Evolutionary conservation across 2,888 invertebrate genomes (phyloP), one percentile per base, ranked within the genome.

Genomic region (Dioctria linearis): DNA sequence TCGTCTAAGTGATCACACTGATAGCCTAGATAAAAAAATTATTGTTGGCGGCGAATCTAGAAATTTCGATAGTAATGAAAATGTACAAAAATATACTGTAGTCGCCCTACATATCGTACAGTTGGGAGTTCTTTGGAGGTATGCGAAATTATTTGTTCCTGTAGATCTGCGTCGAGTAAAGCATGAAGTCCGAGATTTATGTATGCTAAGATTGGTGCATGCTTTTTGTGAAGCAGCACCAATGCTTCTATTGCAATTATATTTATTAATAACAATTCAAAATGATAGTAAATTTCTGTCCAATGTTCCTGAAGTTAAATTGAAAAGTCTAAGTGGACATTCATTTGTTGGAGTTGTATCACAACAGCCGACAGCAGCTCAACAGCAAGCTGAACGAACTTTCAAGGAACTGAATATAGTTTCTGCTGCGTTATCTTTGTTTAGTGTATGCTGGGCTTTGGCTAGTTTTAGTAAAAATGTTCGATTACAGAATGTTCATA

Each of bases 401-500:
- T 92, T 95, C 83, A 92, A 93, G 13, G 94, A 96, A 87, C 88
- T 96, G 82, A 94, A 95, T 85, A 92, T 94, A 82, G 94, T 96
- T 54, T 95, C 96, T 0, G 94, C 95, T 4, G 92, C 93, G 0
- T 88, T 96, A 2, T 96, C 95, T 0, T 89, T 97, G 69, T 95
- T 96, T 90, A 95, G 94, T 81, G 94, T 96, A 67, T 96, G 96
- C 86, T 97, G 97, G 97, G 95, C 96, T 65, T 91, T 97, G 43
- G 96, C 96, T 37, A 96, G 96, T 84, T 97, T 96, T 88, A 95
- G 95, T 87, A 96, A 96, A 90, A 95, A 96, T 86, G 95, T 96
- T 6, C 90, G 95, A 0, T 89, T 93, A 80, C 94, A 95, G 85
- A 95, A 95, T 87, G 93, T 96, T 2, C 96, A 96, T 87, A 92